Base-by-base conservation (phyloP, 2,888 invertebrate genomes). In the Xestia c-nigrum region DNA sequence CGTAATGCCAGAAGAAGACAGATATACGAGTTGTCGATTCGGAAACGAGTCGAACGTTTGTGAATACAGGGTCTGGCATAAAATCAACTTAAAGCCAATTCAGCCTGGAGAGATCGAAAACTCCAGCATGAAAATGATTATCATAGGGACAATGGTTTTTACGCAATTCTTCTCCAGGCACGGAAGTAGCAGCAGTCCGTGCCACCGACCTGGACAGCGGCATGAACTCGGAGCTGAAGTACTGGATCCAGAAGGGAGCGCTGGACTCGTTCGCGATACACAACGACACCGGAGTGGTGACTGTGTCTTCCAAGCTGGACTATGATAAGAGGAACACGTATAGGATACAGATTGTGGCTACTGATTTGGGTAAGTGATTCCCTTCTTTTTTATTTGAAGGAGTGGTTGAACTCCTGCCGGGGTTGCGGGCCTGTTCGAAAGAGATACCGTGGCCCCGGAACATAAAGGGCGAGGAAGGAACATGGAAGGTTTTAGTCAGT, bases 151-250 rank as follows among this genome's bases (percentile, higher is more conserved):
- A 19, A 31, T 3, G 9, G 1, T 16, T 59, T 31, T 0, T 7
- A 31, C 1, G 6, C 16, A 61, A 19, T 38, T 61, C 10, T 19
- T 47, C 52, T 24, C 5, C 87, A 98, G 98, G 98, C n/a, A 97
- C 98, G 0, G 97, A 97, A 83, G 97, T 99, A 21, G 97, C 98
- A 72, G 97, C 97, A 72, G 97, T 99, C 0, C 95, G 97, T 69
- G 99, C 99, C 0, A 98, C 97, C 0, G 99, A 99, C 92, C 97
- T 98, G 31, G 99, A 99, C 93, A 98, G 98, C n/a, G 98, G 99
- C 0, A 93, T 98, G 5, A 99, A 99, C 94, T 98, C 99, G 0
- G 97, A 98, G 88, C 96, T 99, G 64, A 97, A 97, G 86, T 99
- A 99, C 93, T 97, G 97, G 80, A 98, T 99, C 85, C 98, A 98